phyloP scores from a whole-genome alignment of 2,113 vertebrate genomes.

The Burhinus bistriatus region DNA sequence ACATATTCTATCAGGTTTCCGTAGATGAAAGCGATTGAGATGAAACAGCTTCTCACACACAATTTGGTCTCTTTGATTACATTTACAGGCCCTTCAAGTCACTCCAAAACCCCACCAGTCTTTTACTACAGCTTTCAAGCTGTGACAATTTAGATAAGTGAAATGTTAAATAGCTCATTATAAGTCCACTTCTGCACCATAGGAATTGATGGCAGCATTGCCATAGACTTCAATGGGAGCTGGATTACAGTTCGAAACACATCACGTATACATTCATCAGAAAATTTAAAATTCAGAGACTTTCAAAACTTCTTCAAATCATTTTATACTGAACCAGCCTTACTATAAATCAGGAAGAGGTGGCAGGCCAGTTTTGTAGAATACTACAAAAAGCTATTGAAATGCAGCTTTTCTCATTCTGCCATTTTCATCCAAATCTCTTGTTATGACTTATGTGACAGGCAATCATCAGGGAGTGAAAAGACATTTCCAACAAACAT shows the following conservation, averaged over 20 bases:
- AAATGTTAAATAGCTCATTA: constrained; percentile 51
- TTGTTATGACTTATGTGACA: not conserved
- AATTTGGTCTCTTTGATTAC: constrained; percentile 49
- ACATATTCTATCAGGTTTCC: constrained; percentile 30
- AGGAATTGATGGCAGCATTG: not conserved
- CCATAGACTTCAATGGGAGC: not conserved
- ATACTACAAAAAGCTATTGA: not conserved
- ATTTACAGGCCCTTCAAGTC: constrained; percentile 32
- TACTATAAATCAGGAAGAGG: not conserved
- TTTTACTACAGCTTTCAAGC: constrained; percentile 34
- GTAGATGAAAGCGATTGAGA: constrained; percentile 50
- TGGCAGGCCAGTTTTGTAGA: not conserved
- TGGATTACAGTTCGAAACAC: not conserved
- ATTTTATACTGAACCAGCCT: not conserved
- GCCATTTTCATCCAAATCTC: not conserved
- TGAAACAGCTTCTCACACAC: constrained; percentile 42
- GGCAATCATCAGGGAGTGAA: not conserved
- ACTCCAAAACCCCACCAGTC: not conserved
- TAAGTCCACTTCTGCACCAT: not conserved
- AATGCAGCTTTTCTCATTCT: not conserved
- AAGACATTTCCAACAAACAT: not conserved
- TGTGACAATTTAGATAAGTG: constrained; percentile 59
- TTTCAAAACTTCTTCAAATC: not conserved
- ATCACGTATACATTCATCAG: not conserved
- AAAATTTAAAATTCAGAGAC: not conserved